A percentile compares a stretch with the other conserved stretches of the same genome.
Conservation (phyloP, 2,113 vertebrate species). For the Catharus fuscescens region DNA sequence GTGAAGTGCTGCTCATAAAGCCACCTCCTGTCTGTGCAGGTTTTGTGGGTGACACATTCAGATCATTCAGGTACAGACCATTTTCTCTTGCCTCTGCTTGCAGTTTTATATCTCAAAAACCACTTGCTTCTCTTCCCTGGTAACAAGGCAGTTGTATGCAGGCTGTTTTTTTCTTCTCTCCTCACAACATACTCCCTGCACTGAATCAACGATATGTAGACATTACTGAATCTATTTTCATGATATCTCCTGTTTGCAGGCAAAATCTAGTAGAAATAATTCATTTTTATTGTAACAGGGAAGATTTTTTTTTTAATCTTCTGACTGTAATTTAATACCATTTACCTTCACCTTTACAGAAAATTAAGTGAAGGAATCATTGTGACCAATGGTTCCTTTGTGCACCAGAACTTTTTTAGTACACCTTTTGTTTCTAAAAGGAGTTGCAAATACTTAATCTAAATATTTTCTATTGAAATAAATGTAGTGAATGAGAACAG, state of each 20-base stretch:
- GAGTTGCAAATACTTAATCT: not conserved
- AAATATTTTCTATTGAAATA: not conserved
- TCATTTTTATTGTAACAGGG: not conserved
- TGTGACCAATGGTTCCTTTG: not conserved
- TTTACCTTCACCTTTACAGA: not conserved
- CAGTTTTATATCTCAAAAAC: not conserved
- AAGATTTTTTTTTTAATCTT: not conserved
- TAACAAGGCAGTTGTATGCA: not conserved
- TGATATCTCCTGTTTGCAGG: not conserved
- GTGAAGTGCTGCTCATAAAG: rapidly evolving
- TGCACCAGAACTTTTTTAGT: not conserved
- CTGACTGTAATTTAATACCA: not conserved
- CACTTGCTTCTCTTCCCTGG: not conserved
- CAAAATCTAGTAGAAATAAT: not conserved
- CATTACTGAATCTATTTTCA: not conserved
- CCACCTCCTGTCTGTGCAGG: not conserved
- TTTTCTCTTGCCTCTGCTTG: not conserved
- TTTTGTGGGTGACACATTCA: not conserved
- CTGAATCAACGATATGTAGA: not conserved
- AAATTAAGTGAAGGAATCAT: not conserved
- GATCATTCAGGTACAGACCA: not conserved
- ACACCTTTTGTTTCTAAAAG: not conserved
- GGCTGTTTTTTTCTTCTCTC: not conserved
- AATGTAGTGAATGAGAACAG: not conserved
- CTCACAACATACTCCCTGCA: not conserved